Base-by-base conservation (phyloP, 1,140 invertebrate genomes). In the Pseudomyrmex flavicornis region DNA sequence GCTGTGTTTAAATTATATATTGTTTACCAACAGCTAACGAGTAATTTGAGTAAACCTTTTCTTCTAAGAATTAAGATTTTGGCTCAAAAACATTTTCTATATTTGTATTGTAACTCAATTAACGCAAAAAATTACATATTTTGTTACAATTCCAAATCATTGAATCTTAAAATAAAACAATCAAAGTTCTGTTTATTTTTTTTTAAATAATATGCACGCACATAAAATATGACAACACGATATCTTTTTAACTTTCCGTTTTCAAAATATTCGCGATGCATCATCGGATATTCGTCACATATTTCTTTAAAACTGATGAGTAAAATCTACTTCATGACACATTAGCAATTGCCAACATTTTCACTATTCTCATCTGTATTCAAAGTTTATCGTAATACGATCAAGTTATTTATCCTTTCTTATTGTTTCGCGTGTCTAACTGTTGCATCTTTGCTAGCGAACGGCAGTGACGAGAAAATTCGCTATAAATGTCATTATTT, bases 261-360 rank as follows among this genome's bases (percentile, higher is more conserved):
- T 65, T 61, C 59, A 26, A 20, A n/a, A 56, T 20, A 20, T 20
- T n/a, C 8, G 35, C 62, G 12, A 13, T 76, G 61, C 66, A 50
- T 79, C 35, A 69, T 79, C 54, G 65, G 5, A 79, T 70, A 35
- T 70, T 56, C 48, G 48, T 35, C 44, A 35, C 5, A 58, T 9
- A 10, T 13, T 12, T 58, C 9, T 48, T 58, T 10, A 48, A 79
- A 44, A 1, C 12, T 8, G 13, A 69, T 66, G 75, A 79, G n/a
- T 15, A 58, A 68, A 20, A 70, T 70, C 58, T 54, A 1, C 12
- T 15, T 7, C 9, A 2, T 69, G 65, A 79, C 17, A 20, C 35
- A 79, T 46, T 44, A 13, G 35, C 12, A 56, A 58, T 56, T 9
- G 2, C 20, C n/a, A 48, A 20, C n/a, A 15, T 12, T 52, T 1